These are phyloP conservation scores for Dryadula phaetusa DNA, from an alignment of 2,888 invertebrate species.

Conservation along the genomic window DNA sequence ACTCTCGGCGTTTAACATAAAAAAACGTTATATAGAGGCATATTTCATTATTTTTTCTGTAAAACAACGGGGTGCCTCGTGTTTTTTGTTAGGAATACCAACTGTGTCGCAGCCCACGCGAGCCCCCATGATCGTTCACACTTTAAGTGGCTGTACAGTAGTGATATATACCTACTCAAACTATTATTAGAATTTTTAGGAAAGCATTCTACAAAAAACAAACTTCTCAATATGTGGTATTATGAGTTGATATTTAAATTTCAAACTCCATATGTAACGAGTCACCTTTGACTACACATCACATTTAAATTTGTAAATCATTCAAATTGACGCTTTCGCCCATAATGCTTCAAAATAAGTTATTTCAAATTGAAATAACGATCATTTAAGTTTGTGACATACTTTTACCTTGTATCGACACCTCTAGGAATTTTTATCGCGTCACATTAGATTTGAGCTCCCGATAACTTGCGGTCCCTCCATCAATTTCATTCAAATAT, in stretches of 20 bases:
- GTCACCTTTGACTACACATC: conserved; percentile 30
- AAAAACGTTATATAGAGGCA: conserved; percentile 74
- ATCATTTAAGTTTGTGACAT: conserved; percentile 64
- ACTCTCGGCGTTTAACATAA: conserved; percentile 70
- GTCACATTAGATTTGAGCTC: conserved; percentile 67
- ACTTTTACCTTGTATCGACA: conserved; percentile 77
- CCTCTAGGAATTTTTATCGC: conserved; percentile 82
- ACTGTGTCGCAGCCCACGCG: conserved; percentile 73
- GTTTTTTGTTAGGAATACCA: conserved; percentile 76
- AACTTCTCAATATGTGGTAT: conserved; percentile 40
- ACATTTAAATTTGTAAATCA: conserved; percentile 43
- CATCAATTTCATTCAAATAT: conserved; percentile 82
- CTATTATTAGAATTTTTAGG: conserved; percentile 65
- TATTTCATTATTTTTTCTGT: conserved; percentile 81
- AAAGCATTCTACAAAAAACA: conserved; percentile 47
- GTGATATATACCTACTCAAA: conserved; percentile 67
- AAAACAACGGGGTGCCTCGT: conserved; percentile 81
- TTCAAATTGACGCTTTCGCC: conserved; percentile 41
- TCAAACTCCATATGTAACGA: conserved; percentile 37
- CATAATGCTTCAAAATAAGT: conserved; percentile 51
- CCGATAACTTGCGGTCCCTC: conserved; percentile 74
- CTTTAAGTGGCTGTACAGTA: conserved; percentile 77
- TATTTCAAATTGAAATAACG: conserved; percentile 55
- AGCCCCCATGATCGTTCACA: conserved; percentile 76
- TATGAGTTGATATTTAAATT: conserved; percentile 41